Evolutionary conservation across 2,888 invertebrate genomes (phyloP), one percentile per base, ranked within the genome.

Genomic region (Gymnoscelis rufifasciata): DNA sequence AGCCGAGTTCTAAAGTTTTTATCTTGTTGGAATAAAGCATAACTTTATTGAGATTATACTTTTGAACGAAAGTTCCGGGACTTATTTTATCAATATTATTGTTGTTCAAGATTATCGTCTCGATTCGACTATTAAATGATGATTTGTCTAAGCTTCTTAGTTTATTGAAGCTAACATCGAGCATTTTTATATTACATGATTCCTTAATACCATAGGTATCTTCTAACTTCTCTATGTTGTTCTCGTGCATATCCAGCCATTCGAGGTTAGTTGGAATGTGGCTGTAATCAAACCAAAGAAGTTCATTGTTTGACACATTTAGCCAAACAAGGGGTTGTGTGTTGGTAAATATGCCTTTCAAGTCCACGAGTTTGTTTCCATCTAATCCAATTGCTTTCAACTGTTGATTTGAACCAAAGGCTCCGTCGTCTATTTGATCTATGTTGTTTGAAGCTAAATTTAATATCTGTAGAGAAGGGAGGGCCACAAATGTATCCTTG

Each of bases 361-460:
- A 92, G 72, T 94, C 93, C 44, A 92, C 91, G 59, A 95, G 88
- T 75, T 92, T 91, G 79, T 95, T 95, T 44, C 93, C 92, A 77
- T 95, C 95, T 62, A 95, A 84, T 54, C 94, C 90, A 57, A 95
- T 91, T 38, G 93, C 94, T 71, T 92, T 92, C 55, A 95, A 81
- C 63, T 93, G 92, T 54, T 91, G 90, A 80, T 94, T 94, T 59
- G 91, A 90, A 48, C 92, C 90, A 78, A 95, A 94, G 59, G 94
- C 93, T 67, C 92, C 92, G 64, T 93, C 93, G 70, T 94, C 94
- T 63, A 95, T 92, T 82, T 91, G 91, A 68, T 91, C 90, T 63
- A 95, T 93, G 71, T 91, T 91, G 82, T 96, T 96, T 64, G 93
- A 92, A 46, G 94, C 94, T 54, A 95, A 88, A 83, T 95, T 95